phyloP scores from a whole-genome alignment of 2,888 invertebrate species.

The Cosmopolites sordidus region DNA sequence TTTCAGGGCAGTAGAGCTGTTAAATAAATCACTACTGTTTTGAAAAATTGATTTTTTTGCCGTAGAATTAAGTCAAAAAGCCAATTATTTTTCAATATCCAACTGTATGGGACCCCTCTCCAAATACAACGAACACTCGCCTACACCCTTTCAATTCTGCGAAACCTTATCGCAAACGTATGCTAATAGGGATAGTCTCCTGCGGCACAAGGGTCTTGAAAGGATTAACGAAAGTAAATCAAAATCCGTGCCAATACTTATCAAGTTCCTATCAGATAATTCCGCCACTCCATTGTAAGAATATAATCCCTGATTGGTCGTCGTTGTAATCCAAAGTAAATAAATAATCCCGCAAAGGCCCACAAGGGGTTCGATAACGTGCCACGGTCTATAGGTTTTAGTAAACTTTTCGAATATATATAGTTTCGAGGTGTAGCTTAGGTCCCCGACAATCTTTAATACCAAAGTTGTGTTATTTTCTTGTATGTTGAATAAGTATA shows the following conservation, averaged over 20 bases:
- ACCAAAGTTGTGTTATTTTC: too few species aligned
- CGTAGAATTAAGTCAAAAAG: too few species aligned
- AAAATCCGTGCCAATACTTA: background rate
- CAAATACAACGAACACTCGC: background rate
- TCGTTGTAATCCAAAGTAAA: background rate
- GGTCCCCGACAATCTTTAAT: too few species aligned
- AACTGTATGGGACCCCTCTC: background rate
- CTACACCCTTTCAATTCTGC: background rate
- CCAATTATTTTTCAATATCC: too few species aligned
- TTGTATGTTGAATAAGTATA: too few species aligned
- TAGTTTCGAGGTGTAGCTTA: too few species aligned
- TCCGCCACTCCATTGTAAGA: background rate
- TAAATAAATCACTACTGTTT: too few species aligned
- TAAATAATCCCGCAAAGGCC: background rate
- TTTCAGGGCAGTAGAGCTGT: too few species aligned
- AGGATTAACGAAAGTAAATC: constrained; percentile 1
- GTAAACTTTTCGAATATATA: too few species aligned
- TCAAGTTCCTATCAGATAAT: constrained; percentile 1
- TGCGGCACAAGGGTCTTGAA: background rate
- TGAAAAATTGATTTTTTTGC: too few species aligned
- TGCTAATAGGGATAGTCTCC: background rate
- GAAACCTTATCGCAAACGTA: background rate
- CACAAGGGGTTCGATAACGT: background rate
- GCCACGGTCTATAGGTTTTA: too few species aligned
- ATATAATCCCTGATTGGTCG: constrained; percentile 1